Conservation (phyloP, 2,113 vertebrate genomes). For the Anarrhichthys ocellatus region DNA sequence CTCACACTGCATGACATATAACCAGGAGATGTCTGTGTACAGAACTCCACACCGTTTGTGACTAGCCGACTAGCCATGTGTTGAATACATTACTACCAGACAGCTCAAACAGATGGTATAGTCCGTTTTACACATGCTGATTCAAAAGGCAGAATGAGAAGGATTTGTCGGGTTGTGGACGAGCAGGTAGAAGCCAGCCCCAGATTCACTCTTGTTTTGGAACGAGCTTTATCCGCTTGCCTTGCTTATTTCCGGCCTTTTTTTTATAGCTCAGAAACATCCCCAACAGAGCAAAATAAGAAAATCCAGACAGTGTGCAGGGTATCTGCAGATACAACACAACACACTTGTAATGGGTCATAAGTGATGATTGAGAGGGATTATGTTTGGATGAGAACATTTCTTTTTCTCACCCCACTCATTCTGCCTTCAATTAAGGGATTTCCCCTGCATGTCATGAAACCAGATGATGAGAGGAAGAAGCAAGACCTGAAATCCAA, state of each 20-base stretch:
- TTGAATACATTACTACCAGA: background rate
- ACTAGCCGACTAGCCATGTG: background rate
- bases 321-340: background rate
- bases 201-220: background rate
- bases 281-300: background rate
- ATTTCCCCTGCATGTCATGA: background rate
- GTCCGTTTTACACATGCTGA: background rate
- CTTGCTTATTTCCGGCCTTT: background rate
- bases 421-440: background rate
- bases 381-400: background rate
- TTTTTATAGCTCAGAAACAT: background rate
- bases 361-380: background rate
- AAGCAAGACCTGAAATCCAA: slow-evolving; percentile 41
- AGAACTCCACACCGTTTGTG: background rate
- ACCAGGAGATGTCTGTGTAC: background rate
- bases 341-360: background rate
- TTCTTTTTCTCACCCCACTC: no score
- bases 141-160: background rate
- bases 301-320: background rate
- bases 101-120: no score
- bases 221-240: background rate
- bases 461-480: slow-evolving; percentile 10
- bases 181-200: background rate
- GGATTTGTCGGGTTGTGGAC: background rate
- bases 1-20: background rate